phyloP scores from a whole-genome alignment of 2,888 invertebrate species.

The Luperina nickerlii region DNA sequence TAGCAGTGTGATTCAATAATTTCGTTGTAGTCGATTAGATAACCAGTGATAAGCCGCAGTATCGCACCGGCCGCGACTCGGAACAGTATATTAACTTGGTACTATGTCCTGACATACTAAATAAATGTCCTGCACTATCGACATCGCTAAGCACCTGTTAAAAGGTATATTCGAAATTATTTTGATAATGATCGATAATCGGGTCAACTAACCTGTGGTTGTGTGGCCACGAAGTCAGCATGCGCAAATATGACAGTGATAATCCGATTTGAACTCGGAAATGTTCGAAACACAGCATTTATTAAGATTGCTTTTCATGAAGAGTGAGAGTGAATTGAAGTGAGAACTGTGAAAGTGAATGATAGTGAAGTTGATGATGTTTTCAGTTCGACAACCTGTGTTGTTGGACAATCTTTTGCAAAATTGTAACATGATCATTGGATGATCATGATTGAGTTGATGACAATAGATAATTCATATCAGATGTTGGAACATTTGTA shows the following conservation, averaged over 20 bases:
- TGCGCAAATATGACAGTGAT: not conserved
- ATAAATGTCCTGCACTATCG: slow-evolving; percentile 82
- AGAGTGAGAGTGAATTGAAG: slow-evolving; percentile 16
- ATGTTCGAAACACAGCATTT: not conserved
- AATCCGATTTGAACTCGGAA: not conserved
- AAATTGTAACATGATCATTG: not conserved
- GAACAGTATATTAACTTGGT: slow-evolving; percentile 47
- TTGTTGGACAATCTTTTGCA: not conserved
- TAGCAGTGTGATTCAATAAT: slow-evolving; percentile 68
- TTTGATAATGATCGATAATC: slow-evolving; percentile 51
- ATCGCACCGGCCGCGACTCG: slow-evolving; percentile 56
- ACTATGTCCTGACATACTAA: slow-evolving; percentile 71
- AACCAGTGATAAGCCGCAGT: slow-evolving; percentile 67
- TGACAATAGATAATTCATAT: not conserved
- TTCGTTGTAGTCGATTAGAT: slow-evolving; percentile 77
- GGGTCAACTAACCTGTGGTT: slow-evolving; percentile 40
- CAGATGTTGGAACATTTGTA: not conserved
- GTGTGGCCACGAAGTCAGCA: slow-evolving; percentile 42
- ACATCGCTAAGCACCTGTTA: slow-evolving; percentile 77
- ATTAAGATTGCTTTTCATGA: not conserved
- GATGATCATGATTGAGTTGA: too few species aligned
- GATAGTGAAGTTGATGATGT: slow-evolving; percentile 2
- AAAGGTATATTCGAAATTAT: slow-evolving; percentile 74
- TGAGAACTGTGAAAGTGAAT: slow-evolving; percentile 20
- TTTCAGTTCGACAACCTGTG: not conserved